Percentiles rank a stretch among this genome's conserved stretches.
These are phyloP conservation scores for Hemicordylus capensis DNA, from an alignment of 2,113 vertebrate species.

Conservation along the genomic window DNA sequence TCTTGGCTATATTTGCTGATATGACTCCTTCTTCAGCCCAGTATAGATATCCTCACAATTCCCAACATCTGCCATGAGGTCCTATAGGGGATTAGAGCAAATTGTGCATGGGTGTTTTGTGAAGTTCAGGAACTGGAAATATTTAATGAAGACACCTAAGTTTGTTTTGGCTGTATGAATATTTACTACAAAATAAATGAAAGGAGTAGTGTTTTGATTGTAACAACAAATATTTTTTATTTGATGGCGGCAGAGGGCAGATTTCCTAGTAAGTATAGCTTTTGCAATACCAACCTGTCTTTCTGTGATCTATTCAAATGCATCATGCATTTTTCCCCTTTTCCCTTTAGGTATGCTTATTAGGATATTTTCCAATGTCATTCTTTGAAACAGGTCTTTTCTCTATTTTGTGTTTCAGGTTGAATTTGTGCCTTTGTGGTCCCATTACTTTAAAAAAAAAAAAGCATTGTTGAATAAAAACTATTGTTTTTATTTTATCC, in stretches of 20 bases:
- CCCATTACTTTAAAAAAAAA: too few species aligned
- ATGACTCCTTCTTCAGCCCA: background rate
- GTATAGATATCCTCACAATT: background rate
- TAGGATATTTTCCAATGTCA: background rate
- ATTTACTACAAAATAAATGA: background rate
- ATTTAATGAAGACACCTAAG: background rate
- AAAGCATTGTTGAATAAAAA: background rate
- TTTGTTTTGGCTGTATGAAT: background rate
- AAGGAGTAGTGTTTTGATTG: constrained; percentile 42
- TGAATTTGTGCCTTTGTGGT: background rate
- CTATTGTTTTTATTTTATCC: background rate
- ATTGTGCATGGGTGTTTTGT: background rate
- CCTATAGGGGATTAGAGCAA: background rate
- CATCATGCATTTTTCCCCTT: background rate
- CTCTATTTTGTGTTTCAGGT: background rate
- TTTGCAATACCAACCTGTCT: background rate
- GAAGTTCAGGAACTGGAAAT: background rate
- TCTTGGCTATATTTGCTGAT: background rate
- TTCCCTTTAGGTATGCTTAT: background rate
- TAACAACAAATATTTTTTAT: constrained; percentile 57
- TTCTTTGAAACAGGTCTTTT: background rate
- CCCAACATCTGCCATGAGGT: background rate
- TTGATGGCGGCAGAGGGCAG: constrained; percentile 67
- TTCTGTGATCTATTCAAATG: background rate
- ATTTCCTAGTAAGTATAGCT: constrained; percentile 55